Evolutionary conservation across 2,113 vertebrate species (phyloP).

Genomic region (Thryonomys swinderianus): DNA sequence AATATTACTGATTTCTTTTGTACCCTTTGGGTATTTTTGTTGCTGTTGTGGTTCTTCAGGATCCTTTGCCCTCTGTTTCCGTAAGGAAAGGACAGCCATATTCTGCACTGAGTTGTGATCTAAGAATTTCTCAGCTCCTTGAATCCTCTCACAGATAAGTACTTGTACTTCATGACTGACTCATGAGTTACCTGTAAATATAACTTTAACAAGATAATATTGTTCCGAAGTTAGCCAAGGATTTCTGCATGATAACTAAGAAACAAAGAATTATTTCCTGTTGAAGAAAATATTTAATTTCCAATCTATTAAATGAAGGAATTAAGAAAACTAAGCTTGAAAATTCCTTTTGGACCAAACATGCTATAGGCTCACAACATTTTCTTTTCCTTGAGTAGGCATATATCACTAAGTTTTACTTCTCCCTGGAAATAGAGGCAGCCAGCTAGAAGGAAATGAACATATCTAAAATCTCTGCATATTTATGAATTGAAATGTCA

Average conservation of each 20-base stretch:
- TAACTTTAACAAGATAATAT: not conserved
- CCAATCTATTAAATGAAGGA: not conserved
- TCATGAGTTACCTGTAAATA: not conserved
- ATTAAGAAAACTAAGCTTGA: not conserved
- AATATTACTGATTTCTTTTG: not conserved
- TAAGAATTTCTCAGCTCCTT: not conserved
- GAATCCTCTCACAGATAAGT: not conserved
- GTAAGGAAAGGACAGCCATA: not conserved
- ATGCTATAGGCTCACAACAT: not conserved
- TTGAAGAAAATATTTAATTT: slow-evolving; percentile 34
- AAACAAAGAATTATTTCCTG: not conserved
- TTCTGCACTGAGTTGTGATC: not conserved
- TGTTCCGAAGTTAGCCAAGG: not conserved
- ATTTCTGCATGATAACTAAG: not conserved
- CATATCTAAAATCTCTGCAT: not conserved
- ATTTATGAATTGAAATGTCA: slow-evolving; percentile 28
- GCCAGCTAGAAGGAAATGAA: not conserved
- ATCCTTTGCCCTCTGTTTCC: not conserved
- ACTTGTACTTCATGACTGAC: not conserved
- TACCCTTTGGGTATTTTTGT: not conserved
- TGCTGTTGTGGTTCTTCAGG: not conserved
- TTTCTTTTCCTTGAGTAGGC: not conserved
- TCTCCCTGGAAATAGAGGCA: not conserved
- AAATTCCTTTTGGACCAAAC: not conserved
- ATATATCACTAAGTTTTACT: not conserved